Percentiles rank a stretch among this genome's conserved stretches.
phyloP scores from a whole-genome alignment of 2,797 vertebrate genomes.

The Chaenodraco wilsoni region DNA sequence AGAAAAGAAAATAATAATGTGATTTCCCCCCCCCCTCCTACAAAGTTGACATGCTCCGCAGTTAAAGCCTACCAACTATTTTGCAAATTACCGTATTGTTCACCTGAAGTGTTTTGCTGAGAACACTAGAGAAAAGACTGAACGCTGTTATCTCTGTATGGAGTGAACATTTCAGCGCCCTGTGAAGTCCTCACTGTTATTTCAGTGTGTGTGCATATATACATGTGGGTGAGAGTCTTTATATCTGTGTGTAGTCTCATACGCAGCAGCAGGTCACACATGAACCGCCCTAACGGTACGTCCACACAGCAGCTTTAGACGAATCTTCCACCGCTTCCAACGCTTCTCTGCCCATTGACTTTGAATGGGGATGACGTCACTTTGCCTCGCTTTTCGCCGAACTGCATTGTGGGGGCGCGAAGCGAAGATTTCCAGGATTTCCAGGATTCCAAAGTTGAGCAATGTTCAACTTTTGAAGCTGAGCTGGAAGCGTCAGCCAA shows the following conservation, averaged over 20 bases:
- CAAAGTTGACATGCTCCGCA: slow-evolving; percentile 59
- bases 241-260: slow-evolving; percentile 32
- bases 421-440: too few relatives aligned
- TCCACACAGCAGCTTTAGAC: too few relatives aligned
- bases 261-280: background rate
- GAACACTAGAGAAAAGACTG: slow-evolving; percentile 34
- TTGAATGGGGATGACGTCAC: too few relatives aligned
- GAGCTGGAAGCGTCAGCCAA: too few relatives aligned
- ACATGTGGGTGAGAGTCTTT: slow-evolving; percentile 40
- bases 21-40: background rate
- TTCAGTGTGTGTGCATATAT: slow-evolving; percentile 35
- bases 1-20: slow-evolving; percentile 54
- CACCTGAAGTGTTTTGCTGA: slow-evolving; percentile 39
- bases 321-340: too few relatives aligned
- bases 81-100: slow-evolving; percentile 40
- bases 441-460: too few relatives aligned
- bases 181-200: slow-evolving; percentile 30
- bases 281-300: background rate
- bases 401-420: too few relatives aligned
- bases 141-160: slow-evolving; percentile 26
- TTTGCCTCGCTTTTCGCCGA: too few relatives aligned
- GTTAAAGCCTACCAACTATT: slow-evolving; percentile 22
- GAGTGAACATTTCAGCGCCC: slow-evolving; percentile 25
- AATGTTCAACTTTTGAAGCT: too few relatives aligned
- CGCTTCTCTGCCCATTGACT: too few relatives aligned